Evolutionary conservation across 2,888 invertebrate species (phyloP), one percentile per base, ranked within the genome.

Genomic region (Sisyra nigra): DNA sequence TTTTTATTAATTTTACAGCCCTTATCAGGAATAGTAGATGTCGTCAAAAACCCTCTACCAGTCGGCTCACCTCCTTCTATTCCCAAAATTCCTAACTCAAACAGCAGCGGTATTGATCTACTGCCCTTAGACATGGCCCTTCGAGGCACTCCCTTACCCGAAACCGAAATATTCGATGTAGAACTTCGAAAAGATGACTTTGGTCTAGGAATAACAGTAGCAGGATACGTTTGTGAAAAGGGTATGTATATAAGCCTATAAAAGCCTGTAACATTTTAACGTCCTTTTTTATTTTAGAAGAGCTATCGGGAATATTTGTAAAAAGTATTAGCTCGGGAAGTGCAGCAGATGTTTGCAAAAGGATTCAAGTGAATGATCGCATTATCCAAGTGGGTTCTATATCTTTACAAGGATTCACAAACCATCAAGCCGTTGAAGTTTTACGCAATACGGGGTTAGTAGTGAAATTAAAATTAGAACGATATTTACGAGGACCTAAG

Each of bases 251-350:
- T 10, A 8, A 30, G 30, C 10, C 7, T 8, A 30, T 10, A 30
- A 30, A 30, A 30, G 30, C 30, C 30, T 30, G 30, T 30, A 8
- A n/a, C n/a, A n/a, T 30, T 30, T 7, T 8, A 24, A 13, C 29
- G 10, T n/a, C 47, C 40, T 49, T 47, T 52, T 45, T 48, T n/a
- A n/a, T 67, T 71, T 37, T 66, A 81, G 97, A 97, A 66, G 97
- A 97, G 63, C 73, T 98, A 41, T 94, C 93, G n/a, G 98, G 98
- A 6, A 96, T 98, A 56, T 98, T 98, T 68, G 94, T 98, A 13
- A 96, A 97, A 65, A 96, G 94, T 60, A 89, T 98, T 53, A 92
- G 93, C 55, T 86, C 89, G 58, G 93, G 93, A 42, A 94, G 96
- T 63, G 92, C 94, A 43, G 97, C 97, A 1, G 92, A 92, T 59